Evolutionary conservation across 2,113 vertebrate species (phyloP), one percentile per base, ranked within the genome.

Genomic region (Synchiropus splendidus): DNA sequence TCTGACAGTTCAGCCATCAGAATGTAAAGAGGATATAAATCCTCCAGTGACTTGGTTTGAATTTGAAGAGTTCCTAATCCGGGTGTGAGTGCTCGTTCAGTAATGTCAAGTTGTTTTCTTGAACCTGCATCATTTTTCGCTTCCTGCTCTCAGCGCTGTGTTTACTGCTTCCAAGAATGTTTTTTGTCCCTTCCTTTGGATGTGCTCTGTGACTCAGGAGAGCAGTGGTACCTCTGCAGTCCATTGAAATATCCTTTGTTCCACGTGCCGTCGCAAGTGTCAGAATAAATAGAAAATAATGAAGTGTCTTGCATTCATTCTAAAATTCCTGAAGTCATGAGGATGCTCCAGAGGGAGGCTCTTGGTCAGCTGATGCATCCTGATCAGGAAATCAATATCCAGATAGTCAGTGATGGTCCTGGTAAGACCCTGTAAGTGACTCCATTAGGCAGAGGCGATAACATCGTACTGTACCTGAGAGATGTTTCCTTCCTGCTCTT

Each of bases 401-500:
- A 75, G 64, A 76, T 49, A 55, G 53, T 74, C 41, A 63, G 40
- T 59, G 54, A 33, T 44, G 66, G 58, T 39, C 18, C 46, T 73
- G 45, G 42, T 71, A 43, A 59, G 65, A 54, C 51, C 58, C 32
- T 64, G 67, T 72, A 70, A 77, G 76, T 55, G 66, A 70, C 66
- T 83, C 68, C 76, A 78, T 78, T 75, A 83, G 64, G 50, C 50
- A 48, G 51, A n/a, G 58, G 58, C 32, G 74, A 82, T 80, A 79
- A 78, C 59, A 83, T 79, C 74, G 44, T 49, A 58, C 61, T 63
- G 58, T 62, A 78, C 75, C 68, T 79, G 78, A 66, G 45, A 67
- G 71, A 72, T 50, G 54, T 39, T 68, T 71, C 64, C 78, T 75
- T 77, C 74, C 68, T 80, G 80, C 70, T 74, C 60, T 74, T 77